A percentile compares a stretch with the other conserved stretches of the same genome.
These are phyloP conservation scores for Trilocha varians DNA, from an alignment of 2,888 invertebrate species.

Conservation along the genomic window DNA sequence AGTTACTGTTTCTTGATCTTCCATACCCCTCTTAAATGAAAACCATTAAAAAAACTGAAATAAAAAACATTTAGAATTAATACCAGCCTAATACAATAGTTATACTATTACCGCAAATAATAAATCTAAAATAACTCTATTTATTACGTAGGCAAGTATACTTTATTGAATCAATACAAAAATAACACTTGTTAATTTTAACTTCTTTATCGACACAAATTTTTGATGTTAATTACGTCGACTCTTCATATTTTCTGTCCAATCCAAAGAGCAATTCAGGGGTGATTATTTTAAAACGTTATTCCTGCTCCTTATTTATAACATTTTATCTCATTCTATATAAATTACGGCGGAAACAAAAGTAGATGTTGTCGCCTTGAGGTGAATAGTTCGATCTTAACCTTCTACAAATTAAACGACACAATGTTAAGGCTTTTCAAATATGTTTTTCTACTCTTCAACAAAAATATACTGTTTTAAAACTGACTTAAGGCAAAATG, in stretches of 20 bases:
- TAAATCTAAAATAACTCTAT: not conserved
- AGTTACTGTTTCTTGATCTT: no score
- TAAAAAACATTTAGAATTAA: no score
- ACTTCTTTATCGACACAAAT: not conserved
- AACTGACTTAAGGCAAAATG: no score
- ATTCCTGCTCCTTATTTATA: constrained; percentile 41
- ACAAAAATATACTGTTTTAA: no score
- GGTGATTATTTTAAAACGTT: constrained; percentile 44
- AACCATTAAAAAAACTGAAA: no score
- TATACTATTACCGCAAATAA: no score
- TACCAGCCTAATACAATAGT: no score
- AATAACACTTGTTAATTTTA: not conserved
- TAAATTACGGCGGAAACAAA: constrained; percentile 31
- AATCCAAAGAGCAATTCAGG: constrained; percentile 30
- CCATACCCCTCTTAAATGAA: no score
- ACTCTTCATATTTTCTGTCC: constrained; percentile 16
- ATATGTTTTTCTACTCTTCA: no score
- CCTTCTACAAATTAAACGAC: not conserved
- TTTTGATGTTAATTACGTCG: not conserved
- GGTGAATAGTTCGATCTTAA: constrained; percentile 9
- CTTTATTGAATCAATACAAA: constrained; percentile 2
- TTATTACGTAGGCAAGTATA: not conserved
- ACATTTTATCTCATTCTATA: constrained; percentile 37
- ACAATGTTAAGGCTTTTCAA: no score
- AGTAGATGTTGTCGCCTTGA: constrained; percentile 20